A percentile compares a stretch with the other conserved stretches of the same genome.
These are phyloP conservation scores for Zelostemma sp. DNA, from an alignment of 1,140 invertebrate species.

Conservation along the genomic window DNA sequence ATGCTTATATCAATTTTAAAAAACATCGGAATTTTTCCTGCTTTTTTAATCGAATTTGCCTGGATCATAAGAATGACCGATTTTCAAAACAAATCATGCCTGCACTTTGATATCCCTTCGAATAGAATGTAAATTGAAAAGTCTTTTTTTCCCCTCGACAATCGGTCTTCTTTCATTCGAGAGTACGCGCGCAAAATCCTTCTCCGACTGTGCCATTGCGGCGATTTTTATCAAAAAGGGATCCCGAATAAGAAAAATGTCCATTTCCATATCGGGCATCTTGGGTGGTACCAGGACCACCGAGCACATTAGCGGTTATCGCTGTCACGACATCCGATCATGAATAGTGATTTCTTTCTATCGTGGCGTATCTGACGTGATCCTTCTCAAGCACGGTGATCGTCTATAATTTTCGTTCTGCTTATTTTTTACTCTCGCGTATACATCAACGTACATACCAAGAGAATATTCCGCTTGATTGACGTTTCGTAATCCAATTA, in stretches of 20 bases:
- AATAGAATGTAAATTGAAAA: too few relatives aligned
- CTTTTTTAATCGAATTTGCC: too few relatives aligned
- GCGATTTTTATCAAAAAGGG: conserved; percentile 2
- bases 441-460: too few relatives aligned
- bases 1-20: too few relatives aligned
- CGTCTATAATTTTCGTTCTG: conserved; percentile 10
- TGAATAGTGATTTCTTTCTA: conserved; percentile 16
- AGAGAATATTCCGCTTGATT: background rate
- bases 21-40: too few relatives aligned
- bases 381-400: conserved; percentile 8
- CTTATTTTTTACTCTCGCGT: background rate
- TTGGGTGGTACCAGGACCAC: conserved; percentile 12
- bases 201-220: too few relatives aligned
- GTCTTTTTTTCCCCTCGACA: too few relatives aligned
- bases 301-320: conserved; percentile 15
- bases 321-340: conserved; percentile 18
- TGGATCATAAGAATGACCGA: too few relatives aligned
- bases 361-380: conserved; percentile 15
- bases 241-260: conserved; percentile 6
- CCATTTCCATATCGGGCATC: conserved; percentile 9
- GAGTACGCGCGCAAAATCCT: too few relatives aligned
- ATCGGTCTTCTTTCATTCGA: too few relatives aligned
- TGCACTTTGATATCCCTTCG: too few relatives aligned
- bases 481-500: conserved; percentile 15
- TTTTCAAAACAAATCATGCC: too few relatives aligned